Percentiles rank a stretch among this genome's conserved stretches.
Conservation (phyloP, 2,888 invertebrate genomes). For the Thereva nobilitata region DNA sequence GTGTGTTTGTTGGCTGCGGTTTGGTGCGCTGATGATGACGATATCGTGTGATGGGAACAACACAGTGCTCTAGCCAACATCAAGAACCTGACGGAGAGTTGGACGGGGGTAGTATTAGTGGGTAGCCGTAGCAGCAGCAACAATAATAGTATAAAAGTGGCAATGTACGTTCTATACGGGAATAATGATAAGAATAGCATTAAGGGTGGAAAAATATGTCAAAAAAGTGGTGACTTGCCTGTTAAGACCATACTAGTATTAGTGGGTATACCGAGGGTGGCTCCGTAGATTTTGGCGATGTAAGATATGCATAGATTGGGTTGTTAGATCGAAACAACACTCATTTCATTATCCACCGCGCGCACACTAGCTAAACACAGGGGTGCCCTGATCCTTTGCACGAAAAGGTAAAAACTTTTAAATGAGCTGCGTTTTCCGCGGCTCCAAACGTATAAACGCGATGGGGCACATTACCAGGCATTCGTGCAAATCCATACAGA, state of each 20-base stretch:
- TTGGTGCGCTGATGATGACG: conserved; percentile 26
- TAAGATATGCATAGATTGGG: neutral
- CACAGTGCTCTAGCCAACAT: too few relatives aligned
- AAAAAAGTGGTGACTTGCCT: conserved; percentile 20
- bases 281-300: conserved; percentile 12
- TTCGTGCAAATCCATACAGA: too few relatives aligned
- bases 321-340: conserved; percentile 14
- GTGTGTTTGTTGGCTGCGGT: neutral
- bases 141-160: conserved; percentile 3
- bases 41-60: neutral
- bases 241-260: neutral
- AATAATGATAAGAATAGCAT: conserved; percentile 28
- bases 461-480: too few relatives aligned
- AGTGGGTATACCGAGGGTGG: conserved; percentile 15
- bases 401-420: too few relatives aligned
- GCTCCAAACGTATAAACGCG: too few relatives aligned
- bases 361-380: too few relatives aligned
- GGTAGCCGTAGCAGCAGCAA: neutral
- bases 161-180: neutral
- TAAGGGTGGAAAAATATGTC: conserved; percentile 28
- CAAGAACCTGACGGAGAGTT: conserved; percentile 4
- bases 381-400: too few relatives aligned
- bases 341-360: too few relatives aligned
- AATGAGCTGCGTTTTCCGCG: too few relatives aligned
- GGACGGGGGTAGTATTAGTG: conserved; percentile 1